Base-by-base conservation (phyloP, 2,888 invertebrate species). In the Sesia bembeciformis region DNA sequence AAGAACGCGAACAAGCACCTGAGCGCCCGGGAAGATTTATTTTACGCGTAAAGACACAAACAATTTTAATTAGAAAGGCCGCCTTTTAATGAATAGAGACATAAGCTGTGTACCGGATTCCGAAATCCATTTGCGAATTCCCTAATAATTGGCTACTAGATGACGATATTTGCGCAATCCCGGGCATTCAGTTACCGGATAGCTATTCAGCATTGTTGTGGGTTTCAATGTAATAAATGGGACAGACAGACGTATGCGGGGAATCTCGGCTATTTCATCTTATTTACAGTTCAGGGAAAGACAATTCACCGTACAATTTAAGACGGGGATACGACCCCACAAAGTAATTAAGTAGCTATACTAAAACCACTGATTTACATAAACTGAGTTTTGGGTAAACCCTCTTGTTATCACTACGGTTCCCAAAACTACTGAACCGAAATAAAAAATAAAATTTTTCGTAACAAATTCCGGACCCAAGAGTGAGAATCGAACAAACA, bases 21-120 rank as follows among this genome's bases (percentile, higher is more conserved):
- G 66, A 57, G 64, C 55, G n/a, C 61, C 61, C 57, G 53, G 54
- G 61, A 68, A 66, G 74, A 78, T 82, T 82, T 82, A 82, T 82
- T 76, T 72, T 60, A 60, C 70, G 70, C 67, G 67, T 70, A 67
- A 74, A 65, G 64, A 62, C 64, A 67, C 65, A 65, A 83, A 76
- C 78, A 81, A 83, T 83, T 83, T 83, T 83, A 83, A 83, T 83
- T 83, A 83, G 82, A 72, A 69, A 68, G 62, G 67, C 62, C 62
- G 65, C 65, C 63, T 68, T 78, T 74, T 78, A 79, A 82, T 81
- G 78, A 80, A 83, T 82, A 81, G 74, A 82, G 82, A 81, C 79
- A 81, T 81, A 80, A 78, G 74, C 61, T 62, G 63, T 65, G 68
- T 64, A 60, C 58, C 54, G 67, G 65, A 78, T 81, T 75, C 65